Conservation (phyloP, 1,140 invertebrate genomes). For the Lethrus apterus region DNA sequence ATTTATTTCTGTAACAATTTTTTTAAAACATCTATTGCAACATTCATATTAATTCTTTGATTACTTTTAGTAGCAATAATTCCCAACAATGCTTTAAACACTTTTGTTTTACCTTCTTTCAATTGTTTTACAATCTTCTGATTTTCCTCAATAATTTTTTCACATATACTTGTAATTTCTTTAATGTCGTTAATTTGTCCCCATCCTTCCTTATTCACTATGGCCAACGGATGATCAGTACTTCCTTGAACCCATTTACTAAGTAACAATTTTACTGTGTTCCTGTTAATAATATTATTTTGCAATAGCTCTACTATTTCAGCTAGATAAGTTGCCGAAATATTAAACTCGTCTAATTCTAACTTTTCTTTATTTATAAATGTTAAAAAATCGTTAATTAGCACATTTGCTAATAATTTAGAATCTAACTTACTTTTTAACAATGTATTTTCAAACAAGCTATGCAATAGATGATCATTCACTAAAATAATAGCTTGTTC, state of each 20-base stretch:
- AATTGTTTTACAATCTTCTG: conserved; percentile 58
- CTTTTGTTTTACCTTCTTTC: conserved; percentile 62
- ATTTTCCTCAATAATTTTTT: conserved; percentile 56
- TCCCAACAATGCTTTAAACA: conserved; percentile 56
- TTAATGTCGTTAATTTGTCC: conserved; percentile 53
- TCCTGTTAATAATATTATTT: conserved; percentile 52
- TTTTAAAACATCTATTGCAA: conserved; percentile 52
- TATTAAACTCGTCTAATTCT: conserved; percentile 46
- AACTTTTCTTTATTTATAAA: conserved; percentile 57
- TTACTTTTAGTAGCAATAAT: conserved; percentile 50
- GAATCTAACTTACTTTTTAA: conserved; percentile 45
- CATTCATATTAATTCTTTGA: conserved; percentile 57
- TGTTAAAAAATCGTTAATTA: conserved; percentile 57
- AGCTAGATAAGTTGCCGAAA: conserved; percentile 40
- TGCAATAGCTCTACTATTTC: conserved; percentile 55
- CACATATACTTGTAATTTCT: conserved; percentile 54
- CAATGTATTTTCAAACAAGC: conserved; percentile 55
- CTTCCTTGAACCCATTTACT: conserved; percentile 46
- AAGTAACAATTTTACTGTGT: conserved; percentile 48
- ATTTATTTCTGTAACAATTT: conserved; percentile 49
- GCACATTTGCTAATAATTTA: conserved; percentile 55
- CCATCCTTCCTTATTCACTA: conserved; percentile 57
- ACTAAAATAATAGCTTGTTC: conserved; percentile 56
- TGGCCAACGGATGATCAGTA: conserved; percentile 42
- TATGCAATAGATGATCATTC: conserved; percentile 55